phyloP scores from a whole-genome alignment of 2,888 invertebrate species.

The Latrodectus elegans region DNA sequence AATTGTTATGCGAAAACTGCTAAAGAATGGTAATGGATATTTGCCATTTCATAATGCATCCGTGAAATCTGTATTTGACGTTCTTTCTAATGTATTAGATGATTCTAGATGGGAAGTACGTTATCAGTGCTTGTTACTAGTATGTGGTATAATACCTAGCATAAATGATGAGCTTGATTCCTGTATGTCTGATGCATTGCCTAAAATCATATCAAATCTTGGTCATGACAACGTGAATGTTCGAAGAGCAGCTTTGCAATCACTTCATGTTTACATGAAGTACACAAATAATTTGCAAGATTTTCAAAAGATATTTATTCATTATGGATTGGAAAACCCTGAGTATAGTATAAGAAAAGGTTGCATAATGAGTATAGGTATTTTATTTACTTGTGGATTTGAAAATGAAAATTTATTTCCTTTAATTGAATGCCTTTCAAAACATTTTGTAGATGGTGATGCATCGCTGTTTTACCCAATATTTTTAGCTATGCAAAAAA shows the following conservation, averaged over 20 bases:
- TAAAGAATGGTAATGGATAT: slow-evolving; percentile 56
- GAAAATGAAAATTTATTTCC: slow-evolving; percentile 74
- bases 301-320: slow-evolving; percentile 75
- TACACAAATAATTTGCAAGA: slow-evolving; percentile 75
- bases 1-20: slow-evolving; percentile 61
- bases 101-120: slow-evolving; percentile 77
- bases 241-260: slow-evolving; percentile 75
- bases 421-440: slow-evolving; percentile 71
- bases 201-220: slow-evolving; percentile 85
- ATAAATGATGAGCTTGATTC: slow-evolving; percentile 82
- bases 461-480: slow-evolving; percentile 72
- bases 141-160: slow-evolving; percentile 86
- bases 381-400: slow-evolving; percentile 76
- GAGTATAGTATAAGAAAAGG: slow-evolving; percentile 75
- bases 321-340: slow-evolving; percentile 75
- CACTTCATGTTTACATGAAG: slow-evolving; percentile 76
- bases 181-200: slow-evolving; percentile 80
- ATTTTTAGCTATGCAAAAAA: slow-evolving; percentile 75
- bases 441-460: slow-evolving; percentile 73
- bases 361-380: slow-evolving; percentile 75
- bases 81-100: slow-evolving; percentile 75
- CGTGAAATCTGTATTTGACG: slow-evolving; percentile 73
- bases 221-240: slow-evolving; percentile 78
- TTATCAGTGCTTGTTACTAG: slow-evolving; percentile 80
- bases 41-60: slow-evolving; percentile 66